These are phyloP conservation scores for Seriola quinqueradiata DNA, from an alignment of 2,113 vertebrate genomes.

Conservation along the genomic window DNA sequence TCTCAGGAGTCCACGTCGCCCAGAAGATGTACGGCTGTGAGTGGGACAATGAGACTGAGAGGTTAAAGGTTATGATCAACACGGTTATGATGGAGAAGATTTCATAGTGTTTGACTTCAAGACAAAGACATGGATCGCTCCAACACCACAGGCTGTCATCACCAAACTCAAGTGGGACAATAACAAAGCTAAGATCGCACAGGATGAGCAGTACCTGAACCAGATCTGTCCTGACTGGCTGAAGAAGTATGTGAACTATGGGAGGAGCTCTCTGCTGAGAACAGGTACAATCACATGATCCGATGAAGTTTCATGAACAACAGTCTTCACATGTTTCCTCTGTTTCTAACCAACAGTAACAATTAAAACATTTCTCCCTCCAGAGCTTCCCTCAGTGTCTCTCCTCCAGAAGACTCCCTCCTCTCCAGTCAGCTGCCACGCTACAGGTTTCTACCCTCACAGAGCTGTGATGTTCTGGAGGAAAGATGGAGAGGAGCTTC, in stretches of 20 bases:
- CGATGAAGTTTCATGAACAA: too few species aligned
- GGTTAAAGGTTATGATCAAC: constrained; percentile 4
- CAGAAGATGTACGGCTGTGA: constrained; percentile 23
- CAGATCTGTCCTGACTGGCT: constrained; percentile 11
- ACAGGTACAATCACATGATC: constrained; percentile 28
- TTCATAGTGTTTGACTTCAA: constrained; percentile 58
- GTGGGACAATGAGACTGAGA: constrained; percentile 17
- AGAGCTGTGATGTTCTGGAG: constrained; percentile 43
- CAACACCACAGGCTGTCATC: not conserved
- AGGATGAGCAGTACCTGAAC: rapidly evolving
- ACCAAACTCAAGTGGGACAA: constrained; percentile 29
- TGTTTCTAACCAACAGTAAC: too few species aligned
- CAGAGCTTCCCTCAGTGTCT: constrained; percentile 14
- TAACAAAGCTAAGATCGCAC: not conserved
- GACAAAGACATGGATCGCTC: not conserved
- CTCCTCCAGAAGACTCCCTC: constrained; percentile 40
- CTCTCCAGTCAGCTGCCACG: constrained; percentile 35
- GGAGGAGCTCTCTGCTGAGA: constrained; percentile 39
- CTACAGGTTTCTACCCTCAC: constrained; percentile 45
- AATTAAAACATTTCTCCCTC: too few species aligned
- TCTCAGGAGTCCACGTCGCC: constrained; percentile 12
- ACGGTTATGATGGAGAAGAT: constrained; percentile 56
- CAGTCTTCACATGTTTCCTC: too few species aligned
- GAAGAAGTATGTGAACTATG: constrained; percentile 37
- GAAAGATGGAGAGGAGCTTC: constrained; percentile 33